Evolutionary conservation across 1,140 invertebrate genomes (phyloP).

Genomic region (Melanaphis sacchari): DNA sequence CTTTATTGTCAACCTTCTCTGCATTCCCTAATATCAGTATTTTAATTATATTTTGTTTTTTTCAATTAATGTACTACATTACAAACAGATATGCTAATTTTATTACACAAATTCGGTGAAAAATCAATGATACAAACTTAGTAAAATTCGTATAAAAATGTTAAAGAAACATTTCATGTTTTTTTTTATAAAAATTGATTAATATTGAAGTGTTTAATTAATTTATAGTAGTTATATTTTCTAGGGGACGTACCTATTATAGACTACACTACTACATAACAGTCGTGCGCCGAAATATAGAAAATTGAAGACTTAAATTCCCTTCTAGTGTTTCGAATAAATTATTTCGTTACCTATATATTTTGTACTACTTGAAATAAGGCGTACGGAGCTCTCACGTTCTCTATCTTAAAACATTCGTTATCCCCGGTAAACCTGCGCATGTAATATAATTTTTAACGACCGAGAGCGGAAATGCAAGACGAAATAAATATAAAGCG

Average conservation of each 20-base stretch:
- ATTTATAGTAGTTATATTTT: background rate
- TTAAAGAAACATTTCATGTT: background rate
- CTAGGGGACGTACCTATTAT: background rate
- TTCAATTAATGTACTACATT: background rate
- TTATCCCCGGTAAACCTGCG: background rate
- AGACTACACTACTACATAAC: background rate
- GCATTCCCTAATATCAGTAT: background rate
- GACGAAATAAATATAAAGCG: background rate
- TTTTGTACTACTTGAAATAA: background rate
- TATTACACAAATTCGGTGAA: background rate
- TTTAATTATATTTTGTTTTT: background rate
- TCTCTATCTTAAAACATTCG: background rate
- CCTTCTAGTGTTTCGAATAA: background rate
- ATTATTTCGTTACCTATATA: background rate
- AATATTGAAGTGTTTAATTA: background rate
- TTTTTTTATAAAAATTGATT: background rate
- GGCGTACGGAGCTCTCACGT: background rate
- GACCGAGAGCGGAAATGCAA: background rate
- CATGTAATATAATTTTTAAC: background rate
- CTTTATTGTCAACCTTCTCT: background rate
- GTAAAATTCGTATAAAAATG: too few relatives aligned
- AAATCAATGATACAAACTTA: too few relatives aligned
- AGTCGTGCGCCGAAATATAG: background rate
- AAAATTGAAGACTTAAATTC: background rate
- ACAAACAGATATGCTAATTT: background rate